These are phyloP conservation scores for Apodemia mormo DNA, from an alignment of 2,888 invertebrate genomes.

Conservation along the genomic window DNA sequence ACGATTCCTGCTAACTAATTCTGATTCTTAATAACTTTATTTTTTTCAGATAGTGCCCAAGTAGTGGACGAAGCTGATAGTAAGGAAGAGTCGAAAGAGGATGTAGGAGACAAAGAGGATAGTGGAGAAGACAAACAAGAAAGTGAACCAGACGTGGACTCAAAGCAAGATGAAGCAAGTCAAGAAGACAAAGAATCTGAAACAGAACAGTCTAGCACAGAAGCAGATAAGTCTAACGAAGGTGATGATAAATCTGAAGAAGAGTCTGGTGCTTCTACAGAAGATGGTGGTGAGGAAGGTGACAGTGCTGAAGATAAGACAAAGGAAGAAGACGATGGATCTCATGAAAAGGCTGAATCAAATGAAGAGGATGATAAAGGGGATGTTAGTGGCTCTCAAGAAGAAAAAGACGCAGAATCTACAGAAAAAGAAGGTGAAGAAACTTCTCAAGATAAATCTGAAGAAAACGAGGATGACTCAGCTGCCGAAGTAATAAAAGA, in stretches of 20 bases:
- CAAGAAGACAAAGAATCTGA: conserved; percentile 44
- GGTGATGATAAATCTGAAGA: conserved; percentile 51
- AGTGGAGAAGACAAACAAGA: conserved; percentile 47
- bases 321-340: conserved; percentile 66
- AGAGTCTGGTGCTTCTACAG: conserved; percentile 46
- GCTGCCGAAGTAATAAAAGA: conserved; percentile 35
- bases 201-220: conserved; percentile 22
- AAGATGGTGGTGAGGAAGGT: conserved; percentile 42
- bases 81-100: conserved; percentile 50
- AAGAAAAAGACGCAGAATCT: conserved; percentile 40
- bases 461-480: conserved; percentile 48
- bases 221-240: conserved; percentile 37
- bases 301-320: conserved; percentile 46
- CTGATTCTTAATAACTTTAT: conserved; percentile 8
- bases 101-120: conserved; percentile 47
- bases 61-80: conserved; percentile 55
- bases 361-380: conserved; percentile 48
- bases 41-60: conserved; percentile 66
- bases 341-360: conserved; percentile 71
- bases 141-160: conserved; percentile 45
- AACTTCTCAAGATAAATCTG: conserved; percentile 49
- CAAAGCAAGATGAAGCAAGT: conserved; percentile 45
- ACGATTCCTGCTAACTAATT: too few species aligned
- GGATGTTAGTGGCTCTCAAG: conserved; percentile 45
- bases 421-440: conserved; percentile 42